Evolutionary conservation across 2,113 vertebrate genomes (phyloP).

Genomic region (Marcusenius ussheri): DNA sequence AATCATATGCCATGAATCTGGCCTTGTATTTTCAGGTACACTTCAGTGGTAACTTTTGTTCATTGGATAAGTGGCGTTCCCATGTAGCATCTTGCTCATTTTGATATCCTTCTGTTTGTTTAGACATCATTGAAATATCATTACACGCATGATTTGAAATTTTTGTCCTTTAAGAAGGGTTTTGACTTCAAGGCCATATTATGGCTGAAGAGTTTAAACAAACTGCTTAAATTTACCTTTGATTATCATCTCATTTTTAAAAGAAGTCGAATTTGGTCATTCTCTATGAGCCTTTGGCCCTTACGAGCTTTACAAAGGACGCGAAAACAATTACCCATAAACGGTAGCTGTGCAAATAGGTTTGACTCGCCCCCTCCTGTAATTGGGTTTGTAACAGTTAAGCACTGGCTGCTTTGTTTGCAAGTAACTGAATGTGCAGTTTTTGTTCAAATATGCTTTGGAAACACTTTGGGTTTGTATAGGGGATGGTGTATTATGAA

Average conservation of each 20-base stretch:
- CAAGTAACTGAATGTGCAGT: neutral
- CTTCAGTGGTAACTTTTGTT: neutral
- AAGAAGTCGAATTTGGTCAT: slow-evolving; percentile 5
- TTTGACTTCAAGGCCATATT: neutral
- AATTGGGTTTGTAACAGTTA: slow-evolving; percentile 5
- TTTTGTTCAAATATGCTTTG: neutral
- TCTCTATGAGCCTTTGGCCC: neutral
- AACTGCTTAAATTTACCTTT: slow-evolving; percentile 15
- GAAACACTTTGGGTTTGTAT: slow-evolving; percentile 1
- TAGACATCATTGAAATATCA: neutral
- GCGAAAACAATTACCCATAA: slow-evolving; percentile 3
- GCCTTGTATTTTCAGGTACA: slow-evolving; percentile 2
- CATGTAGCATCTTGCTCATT: neutral
- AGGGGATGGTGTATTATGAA: neutral
- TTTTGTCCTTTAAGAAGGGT: neutral
- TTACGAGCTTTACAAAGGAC: neutral
- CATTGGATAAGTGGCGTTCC: neutral
- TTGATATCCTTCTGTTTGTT: neutral
- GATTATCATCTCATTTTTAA: neutral
- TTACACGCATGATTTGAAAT: neutral
- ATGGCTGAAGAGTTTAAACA: slow-evolving; percentile 11
- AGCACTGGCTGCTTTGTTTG: neutral
- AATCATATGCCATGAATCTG: neutral
- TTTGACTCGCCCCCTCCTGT: neutral
- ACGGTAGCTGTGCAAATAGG: slow-evolving; percentile 11